phyloP scores from a whole-genome alignment of 2,113 vertebrate species.

The Machaerirhynchus nigripectus region DNA sequence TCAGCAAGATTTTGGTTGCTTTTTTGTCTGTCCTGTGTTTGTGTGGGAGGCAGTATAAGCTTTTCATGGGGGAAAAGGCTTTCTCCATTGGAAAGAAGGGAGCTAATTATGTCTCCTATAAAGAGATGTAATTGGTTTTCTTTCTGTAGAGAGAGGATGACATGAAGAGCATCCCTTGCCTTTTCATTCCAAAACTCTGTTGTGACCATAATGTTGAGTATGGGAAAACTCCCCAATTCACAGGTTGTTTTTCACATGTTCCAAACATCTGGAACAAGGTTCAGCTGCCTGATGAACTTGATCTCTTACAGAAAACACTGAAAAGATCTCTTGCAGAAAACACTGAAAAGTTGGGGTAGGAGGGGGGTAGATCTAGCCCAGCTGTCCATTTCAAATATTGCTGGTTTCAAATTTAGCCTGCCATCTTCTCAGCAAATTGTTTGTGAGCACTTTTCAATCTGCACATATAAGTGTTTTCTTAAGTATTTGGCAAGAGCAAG shows the following conservation, averaged over 20 bases:
- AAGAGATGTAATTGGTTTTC: constrained; percentile 1
- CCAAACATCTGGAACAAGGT: constrained; percentile 33
- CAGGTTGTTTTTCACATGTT: not conserved
- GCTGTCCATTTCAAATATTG: constrained; percentile 8
- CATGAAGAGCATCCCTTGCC: constrained; percentile 5
- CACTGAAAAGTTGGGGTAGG: not conserved
- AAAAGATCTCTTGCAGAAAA: constrained; percentile 16
- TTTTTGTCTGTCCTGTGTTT: not conserved
- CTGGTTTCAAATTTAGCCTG: constrained; percentile 15
- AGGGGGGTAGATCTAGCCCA: not conserved
- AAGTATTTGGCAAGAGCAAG: not conserved
- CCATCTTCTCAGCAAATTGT: not conserved
- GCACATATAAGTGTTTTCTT: not conserved
- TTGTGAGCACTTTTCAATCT: not conserved
- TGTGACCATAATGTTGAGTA: not conserved
- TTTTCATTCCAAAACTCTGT: constrained; percentile 44
- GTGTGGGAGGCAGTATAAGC: not conserved
- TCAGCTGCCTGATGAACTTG: constrained; percentile 34
- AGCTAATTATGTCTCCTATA: constrained; percentile 15
- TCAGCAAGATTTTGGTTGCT: not conserved
- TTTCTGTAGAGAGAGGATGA: not conserved
- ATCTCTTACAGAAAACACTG: constrained; percentile 14
- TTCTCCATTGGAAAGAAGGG: not conserved
- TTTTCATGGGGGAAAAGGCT: not conserved
- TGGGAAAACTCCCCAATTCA: not conserved